Evolutionary conservation across 2,797 vertebrate genomes (phyloP), one percentile per base, ranked within the genome.

Genomic region (Xyrichtys novacula): DNA sequence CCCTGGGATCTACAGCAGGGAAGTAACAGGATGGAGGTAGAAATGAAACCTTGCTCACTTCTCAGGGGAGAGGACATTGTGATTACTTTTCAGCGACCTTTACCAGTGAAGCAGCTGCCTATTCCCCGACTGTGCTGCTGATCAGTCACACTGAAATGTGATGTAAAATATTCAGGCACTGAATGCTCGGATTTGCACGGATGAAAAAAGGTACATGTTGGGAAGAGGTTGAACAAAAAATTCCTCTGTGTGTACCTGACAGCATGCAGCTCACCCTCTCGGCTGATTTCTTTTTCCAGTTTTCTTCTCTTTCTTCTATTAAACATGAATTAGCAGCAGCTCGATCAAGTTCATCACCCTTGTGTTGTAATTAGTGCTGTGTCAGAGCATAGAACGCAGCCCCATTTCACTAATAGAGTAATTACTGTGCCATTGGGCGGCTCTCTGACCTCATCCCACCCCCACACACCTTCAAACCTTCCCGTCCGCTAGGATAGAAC

Each of bases 31-130:
- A 70, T 53, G 68, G 64, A 74, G 76, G 82, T 12, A 46, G 57
- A 81, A 88, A 81, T 82, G 63, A 85, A 86, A 82, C 68, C 67
- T 67, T 19, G 61, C 76, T 78, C 67, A 12, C 17, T 28, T n/a
- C 81, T 77, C 83, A 32, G 56, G 70, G 78, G 78, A 78, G 71
- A 65, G 55, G 72, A 77, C 78, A 74, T 34, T 78, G 78, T 87
- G 85, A 87, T 91, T 84, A 83, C 85, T 84, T 88, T 80, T 86
- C 72, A 52, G 65, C 52, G 57, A 73, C 67, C 76, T 74, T 80
- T 68, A 68, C 71, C 14, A n/a, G 28, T 25, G 49, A 65, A 64
- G 59, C 47, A 43, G 76, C 53, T 7, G 31, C 61, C 71, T 36
- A 12, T 70, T 68, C 38, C 57, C 38, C 4, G 2, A 26, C 42